Evolutionary conservation across 1,140 invertebrate genomes (phyloP).

Genomic region (Octopus sinensis): DNA sequence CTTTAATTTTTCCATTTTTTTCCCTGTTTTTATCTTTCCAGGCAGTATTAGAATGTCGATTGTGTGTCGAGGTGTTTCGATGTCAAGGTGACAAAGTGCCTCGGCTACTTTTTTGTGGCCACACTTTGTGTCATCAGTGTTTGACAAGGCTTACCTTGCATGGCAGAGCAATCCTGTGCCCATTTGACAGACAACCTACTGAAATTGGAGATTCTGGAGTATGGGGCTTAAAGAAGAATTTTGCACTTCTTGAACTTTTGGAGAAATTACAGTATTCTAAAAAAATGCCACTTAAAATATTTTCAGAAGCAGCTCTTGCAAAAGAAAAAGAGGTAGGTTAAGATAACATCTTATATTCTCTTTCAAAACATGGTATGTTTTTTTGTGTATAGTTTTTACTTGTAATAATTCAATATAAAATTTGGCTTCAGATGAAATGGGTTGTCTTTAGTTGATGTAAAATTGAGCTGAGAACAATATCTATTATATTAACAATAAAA

Average conservation of each 20-base stretch:
- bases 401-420: no score
- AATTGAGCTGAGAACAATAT: no score
- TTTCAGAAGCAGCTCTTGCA: conserved; percentile 57
- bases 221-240: conserved; percentile 68
- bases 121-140: conserved; percentile 67
- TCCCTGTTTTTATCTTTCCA: conserved; percentile 27
- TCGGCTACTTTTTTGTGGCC: conserved; percentile 64
- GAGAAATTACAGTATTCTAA: conserved; percentile 61
- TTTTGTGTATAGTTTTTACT: no score
- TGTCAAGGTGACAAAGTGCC: conserved; percentile 66
- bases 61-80: conserved; percentile 67
- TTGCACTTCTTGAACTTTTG: conserved; percentile 65
- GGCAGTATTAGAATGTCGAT: conserved; percentile 63
- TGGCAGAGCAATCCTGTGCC: conserved; percentile 61
- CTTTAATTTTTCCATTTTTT: no score
- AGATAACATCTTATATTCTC: conserved; percentile 13
- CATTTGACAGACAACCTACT: conserved; percentile 67
- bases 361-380: neutral
- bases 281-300: conserved; percentile 38
- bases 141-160: conserved; percentile 60
- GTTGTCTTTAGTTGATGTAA: neutral
- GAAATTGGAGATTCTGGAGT: conserved; percentile 62
- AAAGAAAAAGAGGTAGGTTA: conserved; percentile 58
- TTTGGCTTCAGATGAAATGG: no score
- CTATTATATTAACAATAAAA: no score